Evolutionary conservation across 2,888 invertebrate species (phyloP).

Genomic region (Julus scanicus): DNA sequence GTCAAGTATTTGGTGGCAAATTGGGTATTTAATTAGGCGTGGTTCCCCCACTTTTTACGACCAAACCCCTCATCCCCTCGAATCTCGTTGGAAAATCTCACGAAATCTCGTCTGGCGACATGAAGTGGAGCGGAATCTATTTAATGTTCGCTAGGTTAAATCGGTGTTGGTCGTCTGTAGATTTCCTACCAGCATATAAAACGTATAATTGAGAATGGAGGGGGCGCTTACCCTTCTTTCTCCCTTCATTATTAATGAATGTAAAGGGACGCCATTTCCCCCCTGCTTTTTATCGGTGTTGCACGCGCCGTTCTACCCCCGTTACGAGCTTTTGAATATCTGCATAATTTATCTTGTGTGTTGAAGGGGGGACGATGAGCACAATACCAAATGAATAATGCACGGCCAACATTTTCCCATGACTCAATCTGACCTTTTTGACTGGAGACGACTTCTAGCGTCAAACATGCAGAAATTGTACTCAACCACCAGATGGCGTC

Average conservation of each 20-base stretch:
- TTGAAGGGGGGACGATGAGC: constrained; percentile 6
- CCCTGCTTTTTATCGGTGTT: neutral
- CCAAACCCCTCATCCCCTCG: neutral
- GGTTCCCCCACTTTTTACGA: neutral
- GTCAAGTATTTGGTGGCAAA: constrained; percentile 10
- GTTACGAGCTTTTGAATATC: constrained; percentile 37
- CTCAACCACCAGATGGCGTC: neutral
- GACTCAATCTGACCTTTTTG: constrained; percentile 31
- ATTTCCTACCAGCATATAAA: constrained; percentile 21
- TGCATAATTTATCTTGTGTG: neutral
- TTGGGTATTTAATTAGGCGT: neutral
- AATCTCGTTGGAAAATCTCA: neutral
- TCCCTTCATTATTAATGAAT: constrained; percentile 4
- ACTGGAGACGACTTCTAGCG: neutral
- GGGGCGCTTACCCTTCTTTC: neutral
- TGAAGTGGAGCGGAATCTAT: neutral
- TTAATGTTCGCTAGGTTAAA: neutral
- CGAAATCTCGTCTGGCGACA: neutral
- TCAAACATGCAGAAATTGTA: neutral
- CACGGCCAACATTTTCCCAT: constrained; percentile 26
- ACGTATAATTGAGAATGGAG: neutral
- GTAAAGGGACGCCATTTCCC: neutral
- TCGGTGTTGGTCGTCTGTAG: neutral
- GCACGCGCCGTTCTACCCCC: neutral
- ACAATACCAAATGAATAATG: neutral